Percentiles rank a stretch among this genome's conserved stretches.
phyloP scores from a whole-genome alignment of 2,888 invertebrate genomes.

The Patella pellucida region DNA sequence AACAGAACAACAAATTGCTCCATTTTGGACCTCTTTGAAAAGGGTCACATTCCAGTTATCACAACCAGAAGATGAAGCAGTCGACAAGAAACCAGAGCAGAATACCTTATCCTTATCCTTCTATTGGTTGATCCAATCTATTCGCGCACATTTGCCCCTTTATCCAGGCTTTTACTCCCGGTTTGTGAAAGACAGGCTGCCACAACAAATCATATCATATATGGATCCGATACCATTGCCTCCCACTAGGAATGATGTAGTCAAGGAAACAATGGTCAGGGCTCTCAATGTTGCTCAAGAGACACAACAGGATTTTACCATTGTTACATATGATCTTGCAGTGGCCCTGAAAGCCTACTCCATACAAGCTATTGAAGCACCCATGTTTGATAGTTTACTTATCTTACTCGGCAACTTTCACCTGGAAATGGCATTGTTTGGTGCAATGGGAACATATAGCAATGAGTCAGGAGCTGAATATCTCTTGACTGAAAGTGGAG shows the following conservation, averaged over 20 bases:
- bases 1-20: conserved; percentile 3
- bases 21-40: not conserved
- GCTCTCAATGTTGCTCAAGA: conserved; percentile 29
- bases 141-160: not conserved
- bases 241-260: conserved; percentile 15
- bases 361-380: conserved; percentile 31
- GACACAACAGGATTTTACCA: conserved; percentile 18
- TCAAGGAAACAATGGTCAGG: conserved; percentile 29
- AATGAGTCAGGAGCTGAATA: not conserved
- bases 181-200: conserved; percentile 25
- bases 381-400: conserved; percentile 27
- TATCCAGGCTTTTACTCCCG: conserved; percentile 21
- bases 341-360: conserved; percentile 33
- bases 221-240: conserved; percentile 29
- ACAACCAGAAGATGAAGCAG: not conserved
- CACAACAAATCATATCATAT: conserved; percentile 26
- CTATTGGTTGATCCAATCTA: conserved; percentile 7
- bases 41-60: not conserved
- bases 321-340: conserved; percentile 32
- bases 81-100: not conserved
- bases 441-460: not conserved
- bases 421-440: conserved; percentile 29
- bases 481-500: not conserved
- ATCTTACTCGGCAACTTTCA: conserved; percentile 33
- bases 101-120: conserved; percentile 5